These are phyloP conservation scores for Anagyrus pseudococci DNA, from an alignment of 2,888 invertebrate genomes.

Conservation along the genomic window DNA sequence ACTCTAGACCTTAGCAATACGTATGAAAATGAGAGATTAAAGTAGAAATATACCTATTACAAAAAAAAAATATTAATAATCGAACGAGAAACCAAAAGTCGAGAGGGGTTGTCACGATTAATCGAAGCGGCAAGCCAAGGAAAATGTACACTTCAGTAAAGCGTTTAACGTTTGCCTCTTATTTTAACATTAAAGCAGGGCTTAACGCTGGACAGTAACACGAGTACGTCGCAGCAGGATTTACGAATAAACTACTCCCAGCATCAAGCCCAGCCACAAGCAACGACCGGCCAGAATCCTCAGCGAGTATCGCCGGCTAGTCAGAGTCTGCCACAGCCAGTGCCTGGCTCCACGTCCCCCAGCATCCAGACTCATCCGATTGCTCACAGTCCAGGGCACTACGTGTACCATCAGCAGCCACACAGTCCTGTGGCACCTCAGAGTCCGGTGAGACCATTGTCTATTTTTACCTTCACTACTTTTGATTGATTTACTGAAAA, in stretches of 20 bases:
- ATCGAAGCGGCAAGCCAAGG: too few relatives aligned
- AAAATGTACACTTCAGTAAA: too few relatives aligned
- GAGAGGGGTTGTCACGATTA: too few relatives aligned
- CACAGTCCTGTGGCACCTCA: constrained; percentile 58
- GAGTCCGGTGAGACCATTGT: constrained; percentile 55
- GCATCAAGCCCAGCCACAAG: constrained; percentile 55
- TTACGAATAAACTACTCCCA: constrained; percentile 59
- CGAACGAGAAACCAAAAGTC: too few relatives aligned
- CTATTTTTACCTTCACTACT: neutral
- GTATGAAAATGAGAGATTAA: too few relatives aligned
- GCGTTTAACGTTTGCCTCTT: too few relatives aligned
- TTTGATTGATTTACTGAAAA: neutral
- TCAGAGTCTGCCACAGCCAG: constrained; percentile 58
- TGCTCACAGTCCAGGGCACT: constrained; percentile 56
- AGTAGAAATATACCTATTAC: too few relatives aligned
- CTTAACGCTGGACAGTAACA: constrained; percentile 70
- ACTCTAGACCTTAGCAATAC: too few relatives aligned
- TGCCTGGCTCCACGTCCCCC: constrained; percentile 42
- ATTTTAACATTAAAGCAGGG: constrained; percentile 62
- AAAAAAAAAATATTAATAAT: too few relatives aligned
- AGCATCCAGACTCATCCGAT: constrained; percentile 49
- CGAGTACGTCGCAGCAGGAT: constrained; percentile 68
- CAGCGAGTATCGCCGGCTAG: too few relatives aligned
- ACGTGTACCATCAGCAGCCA: constrained; percentile 56
- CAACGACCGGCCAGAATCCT: constrained; percentile 48